Evolutionary conservation across 2,888 invertebrate genomes (phyloP).

Genomic region (Pyrrhosoma nymphula): DNA sequence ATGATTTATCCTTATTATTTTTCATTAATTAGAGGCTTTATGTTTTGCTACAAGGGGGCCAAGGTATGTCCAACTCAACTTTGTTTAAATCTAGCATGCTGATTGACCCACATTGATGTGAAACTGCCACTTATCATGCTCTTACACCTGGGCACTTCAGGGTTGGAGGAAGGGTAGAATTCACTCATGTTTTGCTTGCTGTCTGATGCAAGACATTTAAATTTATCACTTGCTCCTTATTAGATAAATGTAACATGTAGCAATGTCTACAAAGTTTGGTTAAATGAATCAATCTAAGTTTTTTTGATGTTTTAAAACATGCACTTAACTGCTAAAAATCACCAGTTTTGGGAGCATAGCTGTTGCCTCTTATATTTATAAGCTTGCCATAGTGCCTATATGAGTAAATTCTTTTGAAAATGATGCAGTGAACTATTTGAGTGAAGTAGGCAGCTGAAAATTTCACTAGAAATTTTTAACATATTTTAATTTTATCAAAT

Average conservation of each 20-base stretch:
- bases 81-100: constrained; percentile 57
- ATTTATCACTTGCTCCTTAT: too few species aligned
- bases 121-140: neutral
- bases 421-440: neutral
- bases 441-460: neutral
- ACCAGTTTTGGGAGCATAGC: constrained; percentile 3
- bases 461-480: neutral
- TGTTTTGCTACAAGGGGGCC: constrained; percentile 80
- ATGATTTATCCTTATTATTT: constrained; percentile 71
- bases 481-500: neutral
- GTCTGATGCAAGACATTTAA: too few species aligned
- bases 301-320: neutral
- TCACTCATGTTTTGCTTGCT: neutral
- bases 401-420: neutral
- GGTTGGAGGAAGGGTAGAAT: neutral
- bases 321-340: neutral
- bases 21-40: constrained; percentile 71
- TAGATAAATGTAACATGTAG: too few species aligned
- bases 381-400: neutral
- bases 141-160: neutral
- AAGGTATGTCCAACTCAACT: constrained; percentile 80
- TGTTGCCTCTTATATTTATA: neutral
- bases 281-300: neutral
- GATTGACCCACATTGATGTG: neutral
- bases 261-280: too few species aligned